phyloP scores from a whole-genome alignment of 2,113 vertebrate genomes.

The Boulengerochromis microlepis region DNA sequence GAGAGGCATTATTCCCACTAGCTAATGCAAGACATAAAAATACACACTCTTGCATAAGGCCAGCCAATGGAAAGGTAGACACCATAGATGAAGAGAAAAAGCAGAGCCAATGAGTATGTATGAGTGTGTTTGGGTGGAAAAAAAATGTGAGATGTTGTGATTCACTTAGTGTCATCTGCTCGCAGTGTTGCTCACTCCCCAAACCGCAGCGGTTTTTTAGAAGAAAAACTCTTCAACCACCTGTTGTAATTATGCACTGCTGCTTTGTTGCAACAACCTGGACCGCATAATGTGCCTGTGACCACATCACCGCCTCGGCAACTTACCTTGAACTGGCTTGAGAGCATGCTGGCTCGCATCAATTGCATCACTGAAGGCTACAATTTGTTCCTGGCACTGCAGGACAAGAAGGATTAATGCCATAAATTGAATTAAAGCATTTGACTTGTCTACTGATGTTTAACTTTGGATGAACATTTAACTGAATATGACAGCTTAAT shows the following conservation, averaged over 20 bases:
- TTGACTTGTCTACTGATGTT: not conserved
- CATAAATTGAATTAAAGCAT: not conserved
- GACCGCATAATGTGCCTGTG: conserved; percentile 26
- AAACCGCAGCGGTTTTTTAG: conserved; percentile 33
- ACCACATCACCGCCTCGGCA: conserved; percentile 15
- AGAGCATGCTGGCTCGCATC: not conserved
- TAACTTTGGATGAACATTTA: not conserved
- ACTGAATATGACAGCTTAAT: not conserved
- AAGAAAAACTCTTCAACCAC: conserved; percentile 36
- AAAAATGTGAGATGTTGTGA: conserved; percentile 45
- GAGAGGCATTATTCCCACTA: conserved; percentile 57
- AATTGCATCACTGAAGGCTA: not conserved
- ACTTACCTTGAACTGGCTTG: conserved; percentile 8
- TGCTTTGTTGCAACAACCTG: conserved; percentile 35
- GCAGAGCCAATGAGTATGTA: not conserved
- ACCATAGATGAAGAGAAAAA: conserved; percentile 37
- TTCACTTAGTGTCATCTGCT: conserved; percentile 50
- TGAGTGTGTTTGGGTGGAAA: conserved; percentile 26
- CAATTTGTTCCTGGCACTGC: conserved; percentile 2
- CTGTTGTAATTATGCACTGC: conserved; percentile 54
- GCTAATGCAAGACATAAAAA: conserved; percentile 65
- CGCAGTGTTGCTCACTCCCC: not conserved
- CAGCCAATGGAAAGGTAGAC: conserved; percentile 64
- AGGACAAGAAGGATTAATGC: not conserved
- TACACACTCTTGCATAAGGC: conserved; percentile 47